phyloP scores from a whole-genome alignment of 2,888 invertebrate species.

The Philonicus albiceps region DNA sequence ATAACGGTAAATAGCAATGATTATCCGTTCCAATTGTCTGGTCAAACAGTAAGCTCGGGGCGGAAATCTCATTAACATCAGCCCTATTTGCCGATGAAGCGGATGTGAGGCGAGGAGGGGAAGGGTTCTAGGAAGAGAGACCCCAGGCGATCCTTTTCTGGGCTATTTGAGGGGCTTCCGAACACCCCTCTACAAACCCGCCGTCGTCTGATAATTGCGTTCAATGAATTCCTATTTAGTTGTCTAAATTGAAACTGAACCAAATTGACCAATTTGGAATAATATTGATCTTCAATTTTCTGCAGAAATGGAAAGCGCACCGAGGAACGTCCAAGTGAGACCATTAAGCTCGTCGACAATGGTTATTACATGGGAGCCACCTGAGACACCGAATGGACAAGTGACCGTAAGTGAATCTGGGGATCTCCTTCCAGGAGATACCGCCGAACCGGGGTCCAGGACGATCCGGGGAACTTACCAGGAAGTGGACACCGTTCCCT shows the following conservation, averaged over 20 bases:
- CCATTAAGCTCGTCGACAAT: conserved; percentile 95
- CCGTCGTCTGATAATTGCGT: not conserved
- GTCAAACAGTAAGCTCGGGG: not conserved
- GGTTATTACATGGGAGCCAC: conserved; percentile 98
- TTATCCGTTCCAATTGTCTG: not conserved
- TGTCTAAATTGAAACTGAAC: conserved; percentile 37
- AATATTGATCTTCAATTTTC: conserved; percentile 39
- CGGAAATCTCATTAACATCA: not conserved
- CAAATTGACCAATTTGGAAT: conserved; percentile 40
- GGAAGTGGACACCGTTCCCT: not conserved
- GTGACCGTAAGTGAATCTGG: conserved; percentile 79
- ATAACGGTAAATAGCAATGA: not conserved
- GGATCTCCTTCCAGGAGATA: conserved; percentile 22
- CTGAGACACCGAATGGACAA: conserved; percentile 96
- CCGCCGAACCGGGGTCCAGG: not conserved
- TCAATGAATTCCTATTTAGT: conserved; percentile 19
- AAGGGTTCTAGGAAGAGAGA: not conserved
- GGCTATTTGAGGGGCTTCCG: not conserved
- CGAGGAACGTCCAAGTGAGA: conserved; percentile 91
- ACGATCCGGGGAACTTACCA: not conserved
- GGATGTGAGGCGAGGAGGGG: not conserved
- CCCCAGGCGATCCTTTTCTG: not conserved
- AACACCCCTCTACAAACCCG: not conserved
- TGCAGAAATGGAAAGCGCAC: conserved; percentile 93
- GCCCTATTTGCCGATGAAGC: not conserved